Percentiles rank a stretch among this genome's conserved stretches.
Evolutionary conservation across 2,113 vertebrate species (phyloP).

Genomic region (Eptesicus fuscus): DNA sequence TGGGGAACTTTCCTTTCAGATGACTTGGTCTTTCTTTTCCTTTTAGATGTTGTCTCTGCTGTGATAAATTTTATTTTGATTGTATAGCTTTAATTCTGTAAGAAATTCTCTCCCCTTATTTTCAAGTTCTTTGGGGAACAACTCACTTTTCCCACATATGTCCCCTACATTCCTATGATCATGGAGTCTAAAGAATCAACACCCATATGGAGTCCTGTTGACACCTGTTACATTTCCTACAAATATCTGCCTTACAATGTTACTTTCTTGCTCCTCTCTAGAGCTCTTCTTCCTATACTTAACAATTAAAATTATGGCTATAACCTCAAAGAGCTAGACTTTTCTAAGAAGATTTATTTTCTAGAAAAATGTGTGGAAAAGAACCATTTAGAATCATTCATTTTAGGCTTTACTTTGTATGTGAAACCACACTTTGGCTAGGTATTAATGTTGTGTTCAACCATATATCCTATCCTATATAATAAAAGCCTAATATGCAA

Average conservation of each 20-base stretch:
- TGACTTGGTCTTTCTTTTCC: not conserved
- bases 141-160: not conserved
- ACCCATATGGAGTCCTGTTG: not conserved
- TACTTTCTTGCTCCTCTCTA: not conserved
- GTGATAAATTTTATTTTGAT: not conserved
- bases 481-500: too few relatives aligned
- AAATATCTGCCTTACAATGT: not conserved
- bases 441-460: not conserved
- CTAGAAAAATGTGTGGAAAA: not conserved
- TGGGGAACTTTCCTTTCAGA: not conserved
- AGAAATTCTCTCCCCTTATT: not conserved
- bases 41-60: slow-evolving; percentile 11
- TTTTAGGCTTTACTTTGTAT: not conserved
- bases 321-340: not conserved
- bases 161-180: not conserved
- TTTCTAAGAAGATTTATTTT: not conserved
- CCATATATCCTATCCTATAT: not conserved
- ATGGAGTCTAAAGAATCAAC: not conserved
- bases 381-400: not conserved
- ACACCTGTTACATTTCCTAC: not conserved
- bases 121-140: not conserved
- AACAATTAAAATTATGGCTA: not conserved
- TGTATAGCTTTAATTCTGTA: slow-evolving; percentile 1
- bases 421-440: not conserved
- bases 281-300: not conserved